Base-by-base conservation (phyloP, 2,797 vertebrate species). In the Harpagifer antarcticus region DNA sequence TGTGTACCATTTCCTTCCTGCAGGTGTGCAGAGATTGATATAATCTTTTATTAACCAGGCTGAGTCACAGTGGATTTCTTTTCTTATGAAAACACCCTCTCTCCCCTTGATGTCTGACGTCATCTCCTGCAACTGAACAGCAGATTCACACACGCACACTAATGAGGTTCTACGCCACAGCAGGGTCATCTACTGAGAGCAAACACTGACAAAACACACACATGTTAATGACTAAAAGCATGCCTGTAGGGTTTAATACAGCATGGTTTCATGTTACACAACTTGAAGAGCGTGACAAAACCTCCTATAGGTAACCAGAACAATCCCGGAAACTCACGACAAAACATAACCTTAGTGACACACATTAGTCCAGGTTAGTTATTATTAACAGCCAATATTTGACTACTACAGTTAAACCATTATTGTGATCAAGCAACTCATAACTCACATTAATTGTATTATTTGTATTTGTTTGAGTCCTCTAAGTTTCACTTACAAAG, bases 161-260 rank as follows among this genome's bases (percentile, higher is more conserved):
- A 86, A 85, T 83, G 78, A 85, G 79, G 65, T 57, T 72, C 59
- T 17, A 60, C 65, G 68, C 78, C 76, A 62, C 83, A 69, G 82
- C 69, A 16, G 88, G 81, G 85, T 86, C 82, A 81, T 68, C 64
- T 12, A 42, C 70, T 44, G 72, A 54, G 55, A 69, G 62, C 72
- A 76, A 65, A 74, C 74, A 63, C 55, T 56, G 74, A 78, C 78
- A 79, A 49, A 56, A 62, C 40, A 69, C 64, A 74, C 54, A 66
- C 42, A 1, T 27, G 31, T 48, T 64, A 54, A 69, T 61, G 54
- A 78, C 70, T 12, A 55, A 45, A 67, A 70, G 72, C 76, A 68
- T 3, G 70, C 47, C 58, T 64, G 64, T 55, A 56, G 73, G 44
- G 9, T 71, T 44, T 45, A 73, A 71, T 56, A 61, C n/a, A 62